Percentiles rank a stretch among this genome's conserved stretches.
Conservation (phyloP, 1,140 invertebrate species). For the Chlorops oryzae region DNA sequence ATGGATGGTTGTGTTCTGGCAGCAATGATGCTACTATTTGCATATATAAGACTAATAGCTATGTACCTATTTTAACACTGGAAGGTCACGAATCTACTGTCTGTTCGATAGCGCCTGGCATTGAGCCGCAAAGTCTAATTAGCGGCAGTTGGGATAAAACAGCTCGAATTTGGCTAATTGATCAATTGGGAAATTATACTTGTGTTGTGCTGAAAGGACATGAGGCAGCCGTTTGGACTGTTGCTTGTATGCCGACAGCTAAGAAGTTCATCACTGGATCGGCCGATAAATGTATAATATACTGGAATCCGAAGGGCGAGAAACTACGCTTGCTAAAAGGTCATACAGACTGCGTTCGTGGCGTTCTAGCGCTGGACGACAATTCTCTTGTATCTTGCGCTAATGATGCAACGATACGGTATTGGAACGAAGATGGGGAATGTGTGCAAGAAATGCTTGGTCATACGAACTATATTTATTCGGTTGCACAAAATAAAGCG, state of each 20-base stretch:
- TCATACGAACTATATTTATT: slow-evolving; percentile 74
- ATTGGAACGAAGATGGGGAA: slow-evolving; percentile 74
- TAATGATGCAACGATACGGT: slow-evolving; percentile 80
- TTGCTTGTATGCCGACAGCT: slow-evolving; percentile 56
- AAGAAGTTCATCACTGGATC: slow-evolving; percentile 72
- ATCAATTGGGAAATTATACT: slow-evolving; percentile 47
- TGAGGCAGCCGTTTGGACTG: slow-evolving; percentile 83
- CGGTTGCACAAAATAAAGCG: slow-evolving; percentile 53
- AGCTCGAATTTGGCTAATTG: slow-evolving; percentile 70
- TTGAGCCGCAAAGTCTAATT: slow-evolving; percentile 49
- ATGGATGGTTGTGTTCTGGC: slow-evolving; percentile 74
- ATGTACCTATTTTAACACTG: slow-evolving; percentile 59
- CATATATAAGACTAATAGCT: slow-evolving; percentile 60
- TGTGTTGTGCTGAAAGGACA: slow-evolving; percentile 66
- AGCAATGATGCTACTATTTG: slow-evolving; percentile 82
- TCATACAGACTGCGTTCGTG: slow-evolving; percentile 87
- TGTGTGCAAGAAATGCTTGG: slow-evolving; percentile 73
- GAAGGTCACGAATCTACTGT: slow-evolving; percentile 74
- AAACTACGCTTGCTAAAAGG: slow-evolving; percentile 52
- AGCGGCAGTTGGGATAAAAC: slow-evolving; percentile 87
- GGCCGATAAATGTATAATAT: slow-evolving; percentile 83
- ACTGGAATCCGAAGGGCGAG: slow-evolving; percentile 65
- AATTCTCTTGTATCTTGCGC: slow-evolving; percentile 78
- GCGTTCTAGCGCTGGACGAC: slow-evolving; percentile 60
- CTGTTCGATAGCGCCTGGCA: slow-evolving; percentile 49